A percentile compares a stretch with the other conserved stretches of the same genome.
Evolutionary conservation across 2,888 invertebrate species (phyloP).

Genomic region (Stenodema calcarata): DNA sequence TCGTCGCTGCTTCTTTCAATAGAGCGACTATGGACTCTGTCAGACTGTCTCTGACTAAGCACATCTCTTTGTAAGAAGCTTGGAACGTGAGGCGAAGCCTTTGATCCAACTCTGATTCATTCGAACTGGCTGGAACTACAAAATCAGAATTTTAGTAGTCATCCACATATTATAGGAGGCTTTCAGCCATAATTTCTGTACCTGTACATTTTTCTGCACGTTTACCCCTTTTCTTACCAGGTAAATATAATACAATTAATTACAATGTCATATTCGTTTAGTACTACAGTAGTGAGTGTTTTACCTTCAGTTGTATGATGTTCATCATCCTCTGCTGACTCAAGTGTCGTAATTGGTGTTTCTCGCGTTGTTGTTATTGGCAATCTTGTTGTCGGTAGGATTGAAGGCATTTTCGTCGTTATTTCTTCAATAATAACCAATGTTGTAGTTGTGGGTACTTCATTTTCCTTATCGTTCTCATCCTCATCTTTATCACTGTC

Average conservation of each 20-base stretch:
- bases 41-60: slow-evolving; percentile 45
- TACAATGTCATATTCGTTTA: too few relatives aligned
- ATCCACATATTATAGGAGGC: too few relatives aligned
- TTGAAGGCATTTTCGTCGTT: slow-evolving; percentile 2
- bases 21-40: slow-evolving; percentile 47
- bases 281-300: too few relatives aligned
- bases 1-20: slow-evolving; percentile 39
- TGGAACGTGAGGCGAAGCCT: slow-evolving; percentile 46
- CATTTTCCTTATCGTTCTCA: slow-evolving; percentile 17
- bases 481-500: slow-evolving; percentile 11
- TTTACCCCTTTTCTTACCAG: too few relatives aligned
- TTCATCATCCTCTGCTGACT: neutral
- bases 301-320: neutral
- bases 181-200: too few relatives aligned
- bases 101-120: neutral
- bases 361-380: neutral
- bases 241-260: too few relatives aligned
- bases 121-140: neutral
- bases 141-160: neutral
- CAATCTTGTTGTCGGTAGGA: slow-evolving; percentile 1
- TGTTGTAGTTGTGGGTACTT: slow-evolving; percentile 13
- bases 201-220: too few relatives aligned
- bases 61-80: slow-evolving; percentile 51
- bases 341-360: slow-evolving; percentile 7
- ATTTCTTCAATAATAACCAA: slow-evolving; percentile 36